Evolutionary conservation across 2,113 vertebrate genomes (phyloP).

Genomic region (Callionymus lyra): DNA sequence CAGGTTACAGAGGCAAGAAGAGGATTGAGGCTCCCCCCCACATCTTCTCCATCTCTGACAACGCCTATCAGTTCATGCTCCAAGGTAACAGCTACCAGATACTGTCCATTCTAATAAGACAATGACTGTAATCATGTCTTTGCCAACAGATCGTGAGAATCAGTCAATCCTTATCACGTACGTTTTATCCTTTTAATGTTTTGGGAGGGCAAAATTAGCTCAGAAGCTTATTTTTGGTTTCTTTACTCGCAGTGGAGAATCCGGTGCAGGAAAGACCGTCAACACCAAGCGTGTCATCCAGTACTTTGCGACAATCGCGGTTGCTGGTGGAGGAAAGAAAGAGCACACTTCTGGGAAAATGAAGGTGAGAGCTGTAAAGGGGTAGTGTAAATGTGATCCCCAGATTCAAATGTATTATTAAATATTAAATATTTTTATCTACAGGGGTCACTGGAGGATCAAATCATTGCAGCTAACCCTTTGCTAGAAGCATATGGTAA

Average conservation of each 20-base stretch:
- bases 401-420: background rate
- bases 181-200: conserved; percentile 24
- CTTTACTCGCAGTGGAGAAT: conserved; percentile 77
- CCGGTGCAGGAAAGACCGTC: conserved; percentile 91
- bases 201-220: too few species aligned
- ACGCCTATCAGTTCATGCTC: conserved; percentile 64
- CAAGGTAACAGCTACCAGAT: conserved; percentile 33
- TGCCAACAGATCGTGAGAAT: conserved; percentile 74
- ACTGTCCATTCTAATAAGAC: too few species aligned
- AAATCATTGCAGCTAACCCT: conserved; percentile 73
- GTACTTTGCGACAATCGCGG: conserved; percentile 94
- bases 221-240: background rate
- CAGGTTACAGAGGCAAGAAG: conserved; percentile 55
- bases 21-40: conserved; percentile 57
- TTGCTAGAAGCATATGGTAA: conserved; percentile 80
- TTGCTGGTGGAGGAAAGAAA: conserved; percentile 57
- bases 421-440: conserved; percentile 1
- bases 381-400: too few species aligned
- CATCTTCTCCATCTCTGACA: conserved; percentile 64
- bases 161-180: conserved; percentile 82
- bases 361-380: conserved; percentile 53
- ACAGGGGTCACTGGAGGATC: conserved; percentile 79
- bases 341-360: conserved; percentile 63
- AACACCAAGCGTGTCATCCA: conserved; percentile 95
- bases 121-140: conserved; percentile 14